phyloP scores from a whole-genome alignment of 2,888 invertebrate species.

The Agriopis aurantiaria region DNA sequence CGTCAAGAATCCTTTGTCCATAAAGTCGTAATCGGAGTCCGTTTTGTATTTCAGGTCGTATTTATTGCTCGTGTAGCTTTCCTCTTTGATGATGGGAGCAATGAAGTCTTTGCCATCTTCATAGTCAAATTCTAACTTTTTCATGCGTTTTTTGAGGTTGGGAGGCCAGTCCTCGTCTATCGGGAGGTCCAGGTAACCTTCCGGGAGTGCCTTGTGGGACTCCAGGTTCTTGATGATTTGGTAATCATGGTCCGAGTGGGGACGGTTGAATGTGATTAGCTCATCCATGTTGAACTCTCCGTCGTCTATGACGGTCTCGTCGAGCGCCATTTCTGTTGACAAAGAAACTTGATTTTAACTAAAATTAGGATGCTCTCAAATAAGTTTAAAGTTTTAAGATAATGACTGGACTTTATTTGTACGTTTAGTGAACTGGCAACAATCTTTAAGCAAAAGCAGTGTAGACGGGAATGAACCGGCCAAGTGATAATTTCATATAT shows the following conservation, averaged over 20 bases:
- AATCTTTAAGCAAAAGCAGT: no score
- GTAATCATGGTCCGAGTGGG: constrained; percentile 82
- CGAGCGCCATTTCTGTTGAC: constrained; percentile 73
- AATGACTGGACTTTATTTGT: not conserved
- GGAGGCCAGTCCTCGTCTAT: constrained; percentile 88
- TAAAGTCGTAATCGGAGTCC: constrained; percentile 55
- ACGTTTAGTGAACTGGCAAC: not conserved
- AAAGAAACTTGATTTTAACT: constrained; percentile 18
- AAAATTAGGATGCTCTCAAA: constrained; percentile 13
- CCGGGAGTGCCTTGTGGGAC: constrained; percentile 60
- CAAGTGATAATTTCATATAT: no score
- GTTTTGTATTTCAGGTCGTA: constrained; percentile 61
- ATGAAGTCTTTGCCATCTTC: constrained; percentile 76
- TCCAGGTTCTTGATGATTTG: constrained; percentile 74
- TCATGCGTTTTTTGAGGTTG: constrained; percentile 79
- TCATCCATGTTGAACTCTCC: constrained; percentile 88
- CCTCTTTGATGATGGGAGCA: constrained; percentile 75
- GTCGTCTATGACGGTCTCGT: constrained; percentile 84
- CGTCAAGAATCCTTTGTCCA: constrained; percentile 61
- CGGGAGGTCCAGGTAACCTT: constrained; percentile 85
- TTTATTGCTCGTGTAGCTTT: constrained; percentile 75
- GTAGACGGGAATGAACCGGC: no score
- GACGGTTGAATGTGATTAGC: constrained; percentile 84
- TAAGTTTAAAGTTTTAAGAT: not conserved
- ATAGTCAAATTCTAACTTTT: constrained; percentile 77